Percentiles rank a stretch among this genome's conserved stretches.
Evolutionary conservation across 1,140 invertebrate genomes (phyloP).

Genomic region (Cotesia vestalis): DNA sequence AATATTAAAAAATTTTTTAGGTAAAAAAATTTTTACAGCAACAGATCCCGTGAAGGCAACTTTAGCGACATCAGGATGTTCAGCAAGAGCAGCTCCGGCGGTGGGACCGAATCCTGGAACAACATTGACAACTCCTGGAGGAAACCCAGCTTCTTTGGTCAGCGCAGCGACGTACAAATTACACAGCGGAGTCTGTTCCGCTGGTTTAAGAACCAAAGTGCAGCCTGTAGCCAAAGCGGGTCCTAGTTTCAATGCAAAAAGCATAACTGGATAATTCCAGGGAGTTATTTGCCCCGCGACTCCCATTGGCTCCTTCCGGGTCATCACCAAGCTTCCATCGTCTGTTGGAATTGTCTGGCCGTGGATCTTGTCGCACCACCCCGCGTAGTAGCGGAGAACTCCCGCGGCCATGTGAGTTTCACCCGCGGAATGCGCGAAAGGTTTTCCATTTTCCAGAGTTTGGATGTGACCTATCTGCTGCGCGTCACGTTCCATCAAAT

Average conservation of each 20-base stretch:
- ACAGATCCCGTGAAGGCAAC: slow-evolving; percentile 77
- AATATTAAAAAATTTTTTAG: background rate
- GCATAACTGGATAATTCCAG: slow-evolving; percentile 92
- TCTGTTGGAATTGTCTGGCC: slow-evolving; percentile 85
- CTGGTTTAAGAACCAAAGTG: slow-evolving; percentile 88
- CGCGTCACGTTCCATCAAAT: slow-evolving; percentile 78
- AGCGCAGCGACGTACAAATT: slow-evolving; percentile 84
- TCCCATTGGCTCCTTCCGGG: slow-evolving; percentile 84
- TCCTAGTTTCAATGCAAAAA: slow-evolving; percentile 84
- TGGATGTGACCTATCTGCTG: slow-evolving; percentile 79
- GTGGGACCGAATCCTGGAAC: slow-evolving; percentile 84
- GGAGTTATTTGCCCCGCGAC: slow-evolving; percentile 91
- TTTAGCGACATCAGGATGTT: slow-evolving; percentile 74
- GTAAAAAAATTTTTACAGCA: slow-evolving; percentile 41
- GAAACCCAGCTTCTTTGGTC: slow-evolving; percentile 88
- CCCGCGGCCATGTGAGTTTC: slow-evolving; percentile 73
- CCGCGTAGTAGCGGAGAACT: slow-evolving; percentile 86
- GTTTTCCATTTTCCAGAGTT: slow-evolving; percentile 90
- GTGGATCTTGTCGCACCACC: slow-evolving; percentile 90
- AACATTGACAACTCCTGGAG: slow-evolving; percentile 86
- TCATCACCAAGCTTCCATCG: slow-evolving; percentile 66
- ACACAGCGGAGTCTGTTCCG: slow-evolving; percentile 92
- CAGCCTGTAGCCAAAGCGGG: slow-evolving; percentile 88
- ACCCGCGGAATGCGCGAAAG: slow-evolving; percentile 70
- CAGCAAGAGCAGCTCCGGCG: slow-evolving; percentile 73